These are phyloP conservation scores for Lophotis ruficrista DNA, from an alignment of 2,113 vertebrate genomes.

Conservation along the genomic window DNA sequence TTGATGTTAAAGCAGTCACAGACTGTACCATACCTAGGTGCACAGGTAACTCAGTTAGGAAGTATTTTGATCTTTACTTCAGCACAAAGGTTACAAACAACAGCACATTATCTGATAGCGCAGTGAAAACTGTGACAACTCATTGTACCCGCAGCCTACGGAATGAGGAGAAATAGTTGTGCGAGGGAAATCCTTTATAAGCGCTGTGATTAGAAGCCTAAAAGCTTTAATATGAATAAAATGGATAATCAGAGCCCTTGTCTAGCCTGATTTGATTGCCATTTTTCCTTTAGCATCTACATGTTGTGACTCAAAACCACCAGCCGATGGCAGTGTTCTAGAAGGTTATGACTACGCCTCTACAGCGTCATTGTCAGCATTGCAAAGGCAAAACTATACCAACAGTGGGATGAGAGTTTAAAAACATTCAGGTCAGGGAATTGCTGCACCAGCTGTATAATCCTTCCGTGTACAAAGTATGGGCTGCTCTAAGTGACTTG, in stretches of 20 bases:
- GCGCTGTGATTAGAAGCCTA: background rate
- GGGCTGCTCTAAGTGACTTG: background rate
- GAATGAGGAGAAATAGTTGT: background rate
- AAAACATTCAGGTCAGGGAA: background rate
- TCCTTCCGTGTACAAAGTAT: background rate
- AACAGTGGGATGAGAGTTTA: background rate
- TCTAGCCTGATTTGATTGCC: background rate
- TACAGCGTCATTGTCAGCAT: background rate
- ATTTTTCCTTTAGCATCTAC: background rate
- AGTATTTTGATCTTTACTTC: background rate
- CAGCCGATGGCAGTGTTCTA: slow-evolving; percentile 27
- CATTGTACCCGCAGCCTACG: background rate
- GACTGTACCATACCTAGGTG: background rate
- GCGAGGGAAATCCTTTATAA: background rate
- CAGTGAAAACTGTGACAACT: background rate
- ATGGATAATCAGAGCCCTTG: background rate
- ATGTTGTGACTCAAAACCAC: background rate
- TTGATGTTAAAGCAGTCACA: background rate
- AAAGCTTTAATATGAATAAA: background rate
- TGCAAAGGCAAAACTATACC: background rate
- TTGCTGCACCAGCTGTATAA: background rate
- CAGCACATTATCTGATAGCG: background rate
- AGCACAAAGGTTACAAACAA: background rate
- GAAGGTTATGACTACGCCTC: background rate
- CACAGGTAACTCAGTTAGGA: background rate